A percentile compares a stretch with the other conserved stretches of the same genome.
Evolutionary conservation across 2,888 invertebrate genomes (phyloP).

Genomic region (Lepidocyrtoides sp.): DNA sequence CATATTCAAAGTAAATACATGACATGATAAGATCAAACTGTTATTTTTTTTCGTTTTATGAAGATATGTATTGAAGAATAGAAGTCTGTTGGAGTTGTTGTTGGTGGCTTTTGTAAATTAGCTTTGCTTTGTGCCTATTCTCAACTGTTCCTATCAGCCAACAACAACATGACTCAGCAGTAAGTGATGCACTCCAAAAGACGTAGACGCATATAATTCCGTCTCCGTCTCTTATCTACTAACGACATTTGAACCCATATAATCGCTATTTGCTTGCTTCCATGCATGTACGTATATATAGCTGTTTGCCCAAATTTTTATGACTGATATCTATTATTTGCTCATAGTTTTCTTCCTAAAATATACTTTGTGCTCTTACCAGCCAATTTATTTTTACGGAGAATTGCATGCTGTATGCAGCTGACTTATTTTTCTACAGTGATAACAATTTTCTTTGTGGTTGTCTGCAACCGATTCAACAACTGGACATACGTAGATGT

Average conservation of each 20-base stretch:
- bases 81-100: neutral
- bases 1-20: no score
- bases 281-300: neutral
- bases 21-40: no score
- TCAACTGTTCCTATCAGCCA: neutral
- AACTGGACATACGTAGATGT: neutral
- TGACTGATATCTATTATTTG: no score
- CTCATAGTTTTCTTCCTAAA: no score
- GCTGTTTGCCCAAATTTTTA: neutral
- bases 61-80: neutral
- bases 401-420: neutral
- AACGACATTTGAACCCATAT: conserved; percentile 60
- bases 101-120: neutral
- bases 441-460: neutral
- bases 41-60: no score
- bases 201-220: no score
- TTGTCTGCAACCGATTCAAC: neutral
- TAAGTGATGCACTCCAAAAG: conserved; percentile 13
- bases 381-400: no score
- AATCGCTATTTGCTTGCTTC: neutral
- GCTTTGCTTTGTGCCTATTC: neutral
- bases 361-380: no score
- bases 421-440: neutral
- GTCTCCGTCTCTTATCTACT: conserved; percentile 52
- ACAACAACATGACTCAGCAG: conserved; percentile 14